Base-by-base conservation (phyloP, 2,797 vertebrate genomes). In the Steatocranus sp. region DNA sequence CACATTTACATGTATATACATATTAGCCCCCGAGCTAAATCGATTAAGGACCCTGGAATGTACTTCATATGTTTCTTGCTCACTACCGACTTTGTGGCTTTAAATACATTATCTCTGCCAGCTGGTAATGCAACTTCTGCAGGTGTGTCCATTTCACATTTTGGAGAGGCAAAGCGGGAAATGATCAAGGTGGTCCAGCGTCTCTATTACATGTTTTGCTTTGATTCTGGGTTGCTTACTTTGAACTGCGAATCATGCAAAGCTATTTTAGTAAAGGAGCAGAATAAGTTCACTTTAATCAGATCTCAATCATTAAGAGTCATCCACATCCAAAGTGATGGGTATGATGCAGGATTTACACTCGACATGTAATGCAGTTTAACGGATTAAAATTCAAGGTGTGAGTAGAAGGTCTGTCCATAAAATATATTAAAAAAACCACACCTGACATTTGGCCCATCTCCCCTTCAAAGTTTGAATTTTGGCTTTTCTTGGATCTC, bases 381-480 rank as follows among this genome's bases (percentile, higher is more conserved):
- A 48, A 48, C 6, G 1, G 23, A 73, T 48, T 73, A 73, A 73
- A 73, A 30, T 48, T 30, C 41, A 73, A 73, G 15, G 25, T 30
- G 66, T 73, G 41, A 48, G 10, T 1, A 73, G 17, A 73, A 18
- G 23, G 1, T 70, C 23, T 25, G 7, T 43, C 23, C 38, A 43
- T 68, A 43, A 68, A 68, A 68, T 43, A 43, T 43, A 25, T n/a
- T 2, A 0, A 12, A 34, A 63, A 68, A 68, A 3, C 0, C 41
- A 73, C 15, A 46, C 41, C 41, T 73, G 66, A 30, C 17, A 48
- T 73, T 46, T 48, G 66, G 17, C 23, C 23, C 8, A 18, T 46
- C 38, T 70, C 38, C 38, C 23, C 23, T 70, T 43, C 15, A 25
- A 70, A 43, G 66, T 43, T 46, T 46, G 15, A 27, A 18, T 8